Conservation (phyloP, 1,140 invertebrate species). For the Drosophila nasuta region DNA sequence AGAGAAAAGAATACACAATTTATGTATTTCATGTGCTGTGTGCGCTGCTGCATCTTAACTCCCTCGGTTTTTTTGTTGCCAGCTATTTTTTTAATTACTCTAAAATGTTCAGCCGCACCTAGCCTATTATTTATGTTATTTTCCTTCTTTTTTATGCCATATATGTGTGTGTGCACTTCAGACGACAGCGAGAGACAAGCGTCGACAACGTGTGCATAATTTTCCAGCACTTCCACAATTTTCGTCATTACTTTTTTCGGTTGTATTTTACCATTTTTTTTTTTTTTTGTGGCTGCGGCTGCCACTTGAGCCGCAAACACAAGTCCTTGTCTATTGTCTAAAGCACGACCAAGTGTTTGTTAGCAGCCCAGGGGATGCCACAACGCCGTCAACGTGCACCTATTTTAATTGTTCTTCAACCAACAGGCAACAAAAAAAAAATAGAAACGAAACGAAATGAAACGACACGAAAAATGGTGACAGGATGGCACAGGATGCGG, state of each 20-base stretch:
- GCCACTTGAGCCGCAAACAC: constrained; percentile 80
- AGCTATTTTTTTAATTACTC: constrained; percentile 81
- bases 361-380: constrained; percentile 59
- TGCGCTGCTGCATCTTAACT: constrained; percentile 63
- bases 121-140: constrained; percentile 69
- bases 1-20: constrained; percentile 55
- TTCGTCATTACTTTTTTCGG: constrained; percentile 79
- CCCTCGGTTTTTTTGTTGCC: constrained; percentile 36
- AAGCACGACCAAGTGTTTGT: constrained; percentile 83
- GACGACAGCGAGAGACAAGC: constrained; percentile 32
- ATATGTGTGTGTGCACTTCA: constrained; percentile 10
- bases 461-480: constrained; percentile 54
- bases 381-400: constrained; percentile 72
- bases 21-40: constrained; percentile 54
- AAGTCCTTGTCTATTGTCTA: constrained; percentile 82
- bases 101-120: constrained; percentile 79
- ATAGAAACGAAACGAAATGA: background rate
- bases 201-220: constrained; percentile 74
- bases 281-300: constrained; percentile 57
- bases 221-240: constrained; percentile 79
- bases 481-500: constrained; percentile 15
- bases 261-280: constrained; percentile 54
- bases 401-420: constrained; percentile 74
- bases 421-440: constrained; percentile 42
- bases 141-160: background rate